phyloP scores from a whole-genome alignment of 2,888 invertebrate species.

The Ceraclea dissimilis region DNA sequence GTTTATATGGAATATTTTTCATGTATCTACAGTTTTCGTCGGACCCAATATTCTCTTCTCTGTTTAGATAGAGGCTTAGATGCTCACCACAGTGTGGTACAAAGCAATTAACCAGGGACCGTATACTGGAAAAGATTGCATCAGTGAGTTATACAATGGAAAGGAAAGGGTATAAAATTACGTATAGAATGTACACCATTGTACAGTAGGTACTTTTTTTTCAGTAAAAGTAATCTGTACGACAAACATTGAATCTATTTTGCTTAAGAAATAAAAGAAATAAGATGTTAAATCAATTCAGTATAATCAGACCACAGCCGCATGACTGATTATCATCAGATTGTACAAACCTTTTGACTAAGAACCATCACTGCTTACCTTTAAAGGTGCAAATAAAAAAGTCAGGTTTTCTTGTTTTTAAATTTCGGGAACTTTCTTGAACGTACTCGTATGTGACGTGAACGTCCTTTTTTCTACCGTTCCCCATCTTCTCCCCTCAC shows the following conservation, averaged over 20 bases:
- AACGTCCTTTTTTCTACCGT: too few species aligned
- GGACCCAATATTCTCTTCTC: not conserved
- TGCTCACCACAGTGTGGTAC: constrained; percentile 6
- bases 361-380: too few species aligned
- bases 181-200: too few species aligned
- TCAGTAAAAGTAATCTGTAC: constrained; percentile 10
- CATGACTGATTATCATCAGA: constrained; percentile 15
- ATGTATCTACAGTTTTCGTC: too few species aligned
- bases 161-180: too few species aligned
- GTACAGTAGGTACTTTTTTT: not conserved
- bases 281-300: constrained; percentile 17
- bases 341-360: not conserved
- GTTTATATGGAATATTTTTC: too few species aligned
- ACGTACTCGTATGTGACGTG: too few species aligned
- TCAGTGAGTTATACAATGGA: constrained; percentile 12
- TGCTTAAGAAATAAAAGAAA: constrained; percentile 23
- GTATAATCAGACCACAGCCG: constrained; percentile 14
- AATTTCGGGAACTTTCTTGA: too few species aligned
- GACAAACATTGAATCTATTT: constrained; percentile 15
- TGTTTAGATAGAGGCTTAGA: constrained; percentile 10
- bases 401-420: too few species aligned
- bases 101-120: constrained; percentile 15
- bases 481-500: too few species aligned
- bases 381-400: too few species aligned
- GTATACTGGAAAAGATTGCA: constrained; percentile 18